phyloP scores from a whole-genome alignment of 2,113 vertebrate genomes.

The Myrmecophaga tridactyla region DNA sequence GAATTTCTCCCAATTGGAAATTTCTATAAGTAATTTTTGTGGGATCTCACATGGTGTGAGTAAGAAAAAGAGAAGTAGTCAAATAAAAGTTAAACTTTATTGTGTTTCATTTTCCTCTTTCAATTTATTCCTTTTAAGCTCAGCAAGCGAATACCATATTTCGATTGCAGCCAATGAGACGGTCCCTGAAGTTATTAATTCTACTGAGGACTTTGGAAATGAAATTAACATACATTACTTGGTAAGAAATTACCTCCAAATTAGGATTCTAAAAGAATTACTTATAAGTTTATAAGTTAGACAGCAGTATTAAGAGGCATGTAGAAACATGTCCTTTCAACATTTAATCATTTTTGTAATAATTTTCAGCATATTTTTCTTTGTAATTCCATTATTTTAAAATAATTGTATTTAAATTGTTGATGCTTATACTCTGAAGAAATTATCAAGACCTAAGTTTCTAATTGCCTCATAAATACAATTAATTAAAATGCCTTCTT shows the following conservation, averaged over 20 bases:
- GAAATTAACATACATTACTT: conserved; percentile 91
- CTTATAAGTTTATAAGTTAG: not conserved
- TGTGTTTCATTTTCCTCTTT: not conserved
- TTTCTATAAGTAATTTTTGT: not conserved
- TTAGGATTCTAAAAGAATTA: not conserved
- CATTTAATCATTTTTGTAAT: no score
- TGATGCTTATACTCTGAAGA: not conserved
- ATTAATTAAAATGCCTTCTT: not conserved
- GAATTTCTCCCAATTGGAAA: not conserved
- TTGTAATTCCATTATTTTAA: not conserved
- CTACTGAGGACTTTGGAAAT: conserved; percentile 89
- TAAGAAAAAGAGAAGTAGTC: not conserved
- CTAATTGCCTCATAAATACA: not conserved
- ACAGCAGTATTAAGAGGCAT: not conserved
- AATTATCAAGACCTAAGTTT: not conserved
- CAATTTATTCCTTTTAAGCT: conserved; percentile 63
- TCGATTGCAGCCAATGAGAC: conserved; percentile 89
- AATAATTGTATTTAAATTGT: conserved; percentile 22
- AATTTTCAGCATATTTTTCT: not conserved
- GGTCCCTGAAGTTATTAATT: conserved; percentile 84
- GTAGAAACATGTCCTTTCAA: not conserved
- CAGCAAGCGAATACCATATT: conserved; percentile 86
- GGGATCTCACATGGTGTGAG: not conserved
- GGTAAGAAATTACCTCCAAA: conserved; percentile 84
- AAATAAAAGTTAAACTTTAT: not conserved